phyloP scores from a whole-genome alignment of 2,888 invertebrate species.

The Bruchidius siliquastri region DNA sequence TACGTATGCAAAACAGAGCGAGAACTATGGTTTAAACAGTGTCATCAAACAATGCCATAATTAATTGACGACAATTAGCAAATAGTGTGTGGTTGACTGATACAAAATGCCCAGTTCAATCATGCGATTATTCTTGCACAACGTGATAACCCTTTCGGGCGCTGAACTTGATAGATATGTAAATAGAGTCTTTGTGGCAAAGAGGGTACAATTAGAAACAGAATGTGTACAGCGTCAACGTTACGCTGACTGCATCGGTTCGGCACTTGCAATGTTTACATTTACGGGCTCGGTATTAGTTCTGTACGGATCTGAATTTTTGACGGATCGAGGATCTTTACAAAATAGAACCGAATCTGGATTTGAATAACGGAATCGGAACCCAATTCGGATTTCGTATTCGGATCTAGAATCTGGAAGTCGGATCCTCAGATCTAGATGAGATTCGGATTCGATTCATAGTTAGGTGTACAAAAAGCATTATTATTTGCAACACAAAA shows the following conservation, averaged over 20 bases:
- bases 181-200: slow-evolving; percentile 36
- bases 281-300: not conserved
- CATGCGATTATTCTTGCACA: slow-evolving; percentile 46
- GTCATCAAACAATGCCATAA: slow-evolving; percentile 43
- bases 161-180: slow-evolving; percentile 46
- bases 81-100: slow-evolving; percentile 49
- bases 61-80: slow-evolving; percentile 47
- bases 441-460: too few species aligned
- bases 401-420: too few species aligned
- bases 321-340: too few species aligned
- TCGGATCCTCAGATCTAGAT: too few species aligned
- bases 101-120: slow-evolving; percentile 49
- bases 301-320: too few species aligned
- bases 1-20: slow-evolving; percentile 35
- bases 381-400: too few species aligned
- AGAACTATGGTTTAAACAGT: slow-evolving; percentile 38
- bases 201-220: slow-evolving; percentile 39
- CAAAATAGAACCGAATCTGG: too few species aligned
- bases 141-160: slow-evolving; percentile 46
- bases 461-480: too few species aligned
- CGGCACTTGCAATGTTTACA: not conserved
- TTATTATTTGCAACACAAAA: too few species aligned
- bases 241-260: not conserved
- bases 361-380: too few species aligned
- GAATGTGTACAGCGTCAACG: slow-evolving; percentile 4